These are phyloP conservation scores for Cheilosia pagana DNA, from an alignment of 2,888 invertebrate species.

Conservation along the genomic window DNA sequence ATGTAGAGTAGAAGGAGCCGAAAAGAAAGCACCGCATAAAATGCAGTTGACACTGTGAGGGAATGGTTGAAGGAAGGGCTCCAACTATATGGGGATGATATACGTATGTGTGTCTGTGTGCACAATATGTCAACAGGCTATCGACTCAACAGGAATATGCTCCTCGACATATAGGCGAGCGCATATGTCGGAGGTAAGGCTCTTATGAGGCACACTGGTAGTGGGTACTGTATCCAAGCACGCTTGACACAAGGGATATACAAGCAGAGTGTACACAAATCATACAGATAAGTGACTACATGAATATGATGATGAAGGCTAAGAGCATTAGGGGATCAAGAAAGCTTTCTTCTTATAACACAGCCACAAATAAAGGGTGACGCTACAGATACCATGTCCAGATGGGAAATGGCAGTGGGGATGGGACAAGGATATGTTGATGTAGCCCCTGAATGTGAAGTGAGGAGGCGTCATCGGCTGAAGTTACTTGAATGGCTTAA, in stretches of 20 bases:
- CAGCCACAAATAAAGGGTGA: not conserved
- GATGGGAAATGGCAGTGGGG: not conserved
- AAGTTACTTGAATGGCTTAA: not conserved
- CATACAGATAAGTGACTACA: slow-evolving; percentile 34
- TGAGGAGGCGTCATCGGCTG: not conserved
- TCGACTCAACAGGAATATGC: slow-evolving; percentile 57
- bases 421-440: not conserved
- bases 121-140: slow-evolving; percentile 60
- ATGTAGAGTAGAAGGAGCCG: slow-evolving; percentile 35
- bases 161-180: slow-evolving; percentile 19
- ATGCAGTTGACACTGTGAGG: slow-evolving; percentile 47
- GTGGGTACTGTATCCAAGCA: slow-evolving; percentile 21
- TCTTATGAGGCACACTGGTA: slow-evolving; percentile 28
- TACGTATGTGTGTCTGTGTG: slow-evolving; percentile 12
- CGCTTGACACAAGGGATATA: slow-evolving; percentile 52
- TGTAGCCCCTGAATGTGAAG: not conserved
- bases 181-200: slow-evolving; percentile 25
- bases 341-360: slow-evolving; percentile 26
- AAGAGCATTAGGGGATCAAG: slow-evolving; percentile 59
- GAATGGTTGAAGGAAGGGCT: slow-evolving; percentile 21
- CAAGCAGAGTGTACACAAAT: slow-evolving; percentile 50
- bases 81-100: slow-evolving; percentile 31
- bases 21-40: slow-evolving; percentile 50
- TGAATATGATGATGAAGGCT: slow-evolving; percentile 53
- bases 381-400: not conserved